These are phyloP conservation scores for Mormyrops boulengeri DNA, from an alignment of 2,797 vertebrate genomes.

Conservation along the genomic window DNA sequence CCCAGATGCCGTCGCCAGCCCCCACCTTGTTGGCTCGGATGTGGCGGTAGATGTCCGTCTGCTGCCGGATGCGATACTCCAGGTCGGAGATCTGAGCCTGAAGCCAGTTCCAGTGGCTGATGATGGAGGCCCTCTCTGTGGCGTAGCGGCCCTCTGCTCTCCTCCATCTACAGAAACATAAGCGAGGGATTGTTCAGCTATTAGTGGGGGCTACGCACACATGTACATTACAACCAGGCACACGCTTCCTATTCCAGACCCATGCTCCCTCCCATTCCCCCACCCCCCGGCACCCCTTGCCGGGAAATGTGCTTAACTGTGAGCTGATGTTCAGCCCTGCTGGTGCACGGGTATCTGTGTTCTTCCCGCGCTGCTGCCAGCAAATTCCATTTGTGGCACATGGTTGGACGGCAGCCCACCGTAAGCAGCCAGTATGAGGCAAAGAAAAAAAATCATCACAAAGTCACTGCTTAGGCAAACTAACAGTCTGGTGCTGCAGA, in stretches of 20 bases:
- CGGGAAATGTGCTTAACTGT: neutral
- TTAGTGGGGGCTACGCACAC: neutral
- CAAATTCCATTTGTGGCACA: neutral
- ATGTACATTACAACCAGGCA: neutral
- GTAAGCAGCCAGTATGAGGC: neutral
- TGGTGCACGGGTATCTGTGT: neutral
- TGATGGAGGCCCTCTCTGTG: slow-evolving; percentile 85
- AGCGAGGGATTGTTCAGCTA: neutral
- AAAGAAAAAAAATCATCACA: neutral
- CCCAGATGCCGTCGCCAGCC: neutral
- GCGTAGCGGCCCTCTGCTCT: slow-evolving; percentile 92
- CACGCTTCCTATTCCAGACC: neutral
- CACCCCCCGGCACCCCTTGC: neutral
- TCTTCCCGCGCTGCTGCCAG: neutral
- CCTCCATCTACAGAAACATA: slow-evolving; percentile 69
- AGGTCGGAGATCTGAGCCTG: slow-evolving; percentile 97
- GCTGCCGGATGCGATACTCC: slow-evolving; percentile 97
- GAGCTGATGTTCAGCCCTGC: neutral
- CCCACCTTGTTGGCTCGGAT: slow-evolving; percentile 88
- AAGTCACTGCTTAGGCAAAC: neutral
- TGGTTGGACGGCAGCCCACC: neutral
- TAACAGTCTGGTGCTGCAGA: neutral
- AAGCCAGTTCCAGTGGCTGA: slow-evolving; percentile 99
- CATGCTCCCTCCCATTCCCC: neutral
- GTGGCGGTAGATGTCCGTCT: slow-evolving; percentile 95